Evolutionary conservation across 2,113 vertebrate species (phyloP).

Genomic region (Sylvietta virens): DNA sequence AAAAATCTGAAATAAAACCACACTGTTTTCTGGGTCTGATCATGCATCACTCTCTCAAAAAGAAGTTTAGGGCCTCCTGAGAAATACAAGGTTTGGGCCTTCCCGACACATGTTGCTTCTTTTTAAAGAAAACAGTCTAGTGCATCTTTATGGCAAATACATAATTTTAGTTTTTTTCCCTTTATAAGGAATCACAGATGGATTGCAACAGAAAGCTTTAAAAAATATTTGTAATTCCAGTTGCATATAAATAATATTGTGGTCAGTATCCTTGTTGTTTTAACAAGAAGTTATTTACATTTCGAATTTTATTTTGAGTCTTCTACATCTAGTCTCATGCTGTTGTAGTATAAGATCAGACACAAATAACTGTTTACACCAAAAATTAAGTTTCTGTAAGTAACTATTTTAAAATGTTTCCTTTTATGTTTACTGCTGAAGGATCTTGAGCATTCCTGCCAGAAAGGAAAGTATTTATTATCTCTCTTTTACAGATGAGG

Average conservation of each 20-base stretch:
- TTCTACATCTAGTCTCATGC: not conserved
- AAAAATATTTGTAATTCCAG: not conserved
- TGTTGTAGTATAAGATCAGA: not conserved
- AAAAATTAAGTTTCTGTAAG: slow-evolving; percentile 33
- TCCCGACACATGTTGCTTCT: slow-evolving; percentile 1
- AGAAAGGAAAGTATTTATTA: slow-evolving; percentile 63
- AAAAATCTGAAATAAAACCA: slow-evolving; percentile 58
- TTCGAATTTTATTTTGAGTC: not conserved
- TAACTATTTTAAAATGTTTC: slow-evolving; percentile 19
- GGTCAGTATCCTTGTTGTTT: not conserved
- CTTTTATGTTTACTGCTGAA: slow-evolving; percentile 42
- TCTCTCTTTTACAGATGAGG: slow-evolving; percentile 60
- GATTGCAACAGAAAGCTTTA: not conserved
- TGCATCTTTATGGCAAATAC: not conserved
- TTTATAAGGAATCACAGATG: not conserved
- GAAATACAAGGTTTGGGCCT: not conserved
- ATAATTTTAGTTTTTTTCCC: not conserved
- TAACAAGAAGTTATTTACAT: not conserved
- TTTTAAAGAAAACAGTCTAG: not conserved
- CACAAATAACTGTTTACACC: not conserved
- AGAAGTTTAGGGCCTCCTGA: not conserved
- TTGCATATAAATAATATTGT: not conserved
- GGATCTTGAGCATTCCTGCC: not conserved
- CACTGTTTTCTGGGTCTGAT: slow-evolving; percentile 53
- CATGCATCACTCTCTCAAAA: slow-evolving; percentile 1